Conservation (phyloP, 2,113 vertebrate species). For the Phocoena phocoena region DNA sequence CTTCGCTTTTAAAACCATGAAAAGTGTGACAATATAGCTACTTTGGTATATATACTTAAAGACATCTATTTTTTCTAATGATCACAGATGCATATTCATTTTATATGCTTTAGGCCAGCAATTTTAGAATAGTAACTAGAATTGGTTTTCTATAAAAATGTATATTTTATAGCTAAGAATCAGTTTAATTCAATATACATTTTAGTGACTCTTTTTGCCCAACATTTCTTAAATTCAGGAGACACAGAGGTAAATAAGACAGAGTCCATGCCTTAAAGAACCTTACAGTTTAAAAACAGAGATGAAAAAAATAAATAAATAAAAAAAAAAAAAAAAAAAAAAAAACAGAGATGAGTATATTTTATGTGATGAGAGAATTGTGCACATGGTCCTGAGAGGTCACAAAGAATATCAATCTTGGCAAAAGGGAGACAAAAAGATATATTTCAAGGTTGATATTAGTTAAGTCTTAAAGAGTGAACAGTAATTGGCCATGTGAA, state of each 20-base stretch:
- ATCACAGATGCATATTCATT: conserved; percentile 13
- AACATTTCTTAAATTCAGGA: not conserved
- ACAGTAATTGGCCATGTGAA: not conserved
- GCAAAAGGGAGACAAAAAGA: not conserved
- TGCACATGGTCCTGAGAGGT: not conserved
- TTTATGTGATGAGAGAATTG: not conserved
- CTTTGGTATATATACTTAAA: conserved; percentile 40
- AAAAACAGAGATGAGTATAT: not conserved
- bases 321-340: not conserved
- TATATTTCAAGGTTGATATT: not conserved
- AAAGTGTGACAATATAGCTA: conserved; percentile 39
- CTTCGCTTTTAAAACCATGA: conserved; percentile 56
- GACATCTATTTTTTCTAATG: conserved; percentile 59
- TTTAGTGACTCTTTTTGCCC: not conserved
- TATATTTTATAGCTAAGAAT: conserved; percentile 16
- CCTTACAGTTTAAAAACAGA: not conserved
- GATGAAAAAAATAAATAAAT: too few species aligned
- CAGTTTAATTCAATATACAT: conserved; percentile 58
- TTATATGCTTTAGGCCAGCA: not conserved
- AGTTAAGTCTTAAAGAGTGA: not conserved
- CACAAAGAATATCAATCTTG: not conserved
- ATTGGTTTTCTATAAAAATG: not conserved
- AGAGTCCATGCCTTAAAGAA: not conserved
- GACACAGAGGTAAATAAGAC: not conserved
- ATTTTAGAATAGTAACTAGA: conserved; percentile 33